These are phyloP conservation scores for Myripristis jacobus DNA, from an alignment of 2,797 vertebrate species.

Conservation along the genomic window DNA sequence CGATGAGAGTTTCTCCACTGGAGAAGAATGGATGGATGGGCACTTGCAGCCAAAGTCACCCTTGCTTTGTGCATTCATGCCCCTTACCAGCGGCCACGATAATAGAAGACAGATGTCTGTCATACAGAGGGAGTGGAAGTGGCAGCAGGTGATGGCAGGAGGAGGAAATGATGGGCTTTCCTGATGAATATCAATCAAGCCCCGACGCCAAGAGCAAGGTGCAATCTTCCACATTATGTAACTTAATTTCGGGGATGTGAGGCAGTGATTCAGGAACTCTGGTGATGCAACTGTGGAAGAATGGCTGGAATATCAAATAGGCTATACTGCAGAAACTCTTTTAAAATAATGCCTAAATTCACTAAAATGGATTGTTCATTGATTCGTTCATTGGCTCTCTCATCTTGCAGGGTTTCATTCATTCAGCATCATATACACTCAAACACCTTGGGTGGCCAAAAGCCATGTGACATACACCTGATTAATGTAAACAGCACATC, in stretches of 20 bases:
- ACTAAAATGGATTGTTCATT: too few species aligned
- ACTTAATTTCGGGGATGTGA: background rate
- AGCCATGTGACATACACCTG: too few species aligned
- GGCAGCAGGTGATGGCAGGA: background rate
- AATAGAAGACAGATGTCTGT: background rate
- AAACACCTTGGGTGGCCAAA: too few species aligned
- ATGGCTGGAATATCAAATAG: background rate
- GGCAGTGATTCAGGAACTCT: background rate
- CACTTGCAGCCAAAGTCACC: background rate
- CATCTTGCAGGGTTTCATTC: too few species aligned
- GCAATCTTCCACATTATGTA: background rate
- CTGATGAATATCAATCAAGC: constrained; percentile 13
- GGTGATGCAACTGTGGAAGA: background rate
- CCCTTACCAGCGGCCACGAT: background rate
- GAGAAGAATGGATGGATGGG: constrained; percentile 6
- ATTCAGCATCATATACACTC: too few species aligned
- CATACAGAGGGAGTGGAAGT: background rate
- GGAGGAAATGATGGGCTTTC: constrained; percentile 8
- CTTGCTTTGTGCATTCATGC: background rate
- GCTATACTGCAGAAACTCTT: background rate
- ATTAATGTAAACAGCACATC: too few species aligned
- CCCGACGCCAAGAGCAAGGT: background rate
- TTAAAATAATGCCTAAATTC: background rate
- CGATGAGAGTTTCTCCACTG: constrained; percentile 25
- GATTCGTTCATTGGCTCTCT: too few species aligned